Percentiles rank a stretch among this genome's conserved stretches.
Conservation (phyloP, 2,113 vertebrate species). For the Otis tarda region DNA sequence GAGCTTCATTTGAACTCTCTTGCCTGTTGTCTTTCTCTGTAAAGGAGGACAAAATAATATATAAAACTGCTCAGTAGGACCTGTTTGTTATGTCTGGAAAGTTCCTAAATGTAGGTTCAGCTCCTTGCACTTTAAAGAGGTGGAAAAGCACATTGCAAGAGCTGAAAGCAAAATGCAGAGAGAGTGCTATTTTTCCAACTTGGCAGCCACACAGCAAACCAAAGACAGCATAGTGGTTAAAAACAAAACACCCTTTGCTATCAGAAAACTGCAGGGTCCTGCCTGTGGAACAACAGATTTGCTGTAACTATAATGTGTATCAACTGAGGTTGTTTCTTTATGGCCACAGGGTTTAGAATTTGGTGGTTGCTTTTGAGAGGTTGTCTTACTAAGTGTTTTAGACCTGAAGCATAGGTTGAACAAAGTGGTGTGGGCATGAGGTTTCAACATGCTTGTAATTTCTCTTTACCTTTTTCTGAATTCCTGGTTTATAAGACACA, state of each 20-base stretch:
- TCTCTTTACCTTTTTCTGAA: not conserved
- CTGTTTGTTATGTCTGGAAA: not conserved
- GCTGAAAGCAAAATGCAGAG: not conserved
- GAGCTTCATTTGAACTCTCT: not conserved
- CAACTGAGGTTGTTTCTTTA: not conserved
- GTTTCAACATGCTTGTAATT: not conserved
- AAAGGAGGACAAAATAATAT: constrained; percentile 1
- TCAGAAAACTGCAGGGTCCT: not conserved
- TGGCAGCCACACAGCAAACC: not conserved
- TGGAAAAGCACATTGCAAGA: not conserved
- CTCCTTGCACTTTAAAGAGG: not conserved
- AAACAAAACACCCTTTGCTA: not conserved
- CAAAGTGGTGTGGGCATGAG: not conserved
- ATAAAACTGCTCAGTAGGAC: not conserved
- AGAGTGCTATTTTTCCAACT: not conserved
- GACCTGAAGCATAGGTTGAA: not conserved
- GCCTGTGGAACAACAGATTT: not conserved
- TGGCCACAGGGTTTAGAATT: not conserved
- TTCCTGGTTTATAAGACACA: not conserved
- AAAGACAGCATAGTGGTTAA: not conserved
- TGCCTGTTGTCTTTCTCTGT: not conserved
- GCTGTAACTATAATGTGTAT: not conserved
- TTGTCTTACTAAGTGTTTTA: not conserved
- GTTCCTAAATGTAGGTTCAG: not conserved
- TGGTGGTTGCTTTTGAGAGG: not conserved